Evolutionary conservation across 30 jellyfish, hydroid and myxozoan genomes (phyloP), one percentile per base, ranked within the genome.

Genomic region (Morbakka virulenta): DNA sequence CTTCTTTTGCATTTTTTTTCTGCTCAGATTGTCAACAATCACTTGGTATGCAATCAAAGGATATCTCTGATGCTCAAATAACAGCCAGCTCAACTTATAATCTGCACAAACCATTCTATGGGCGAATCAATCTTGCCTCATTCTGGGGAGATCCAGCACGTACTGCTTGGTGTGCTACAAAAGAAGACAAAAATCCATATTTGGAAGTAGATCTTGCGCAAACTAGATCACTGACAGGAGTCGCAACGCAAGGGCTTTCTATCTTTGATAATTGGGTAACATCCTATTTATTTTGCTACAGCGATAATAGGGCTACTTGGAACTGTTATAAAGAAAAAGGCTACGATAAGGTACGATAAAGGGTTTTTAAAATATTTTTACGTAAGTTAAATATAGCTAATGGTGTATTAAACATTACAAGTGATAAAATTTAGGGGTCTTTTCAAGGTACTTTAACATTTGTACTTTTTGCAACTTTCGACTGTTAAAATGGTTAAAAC

Each of bases 121-220:
- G 95, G 4, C 53, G 99, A 53, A 78, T 93, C 62, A 93, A 93
- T 51, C 89, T 93, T 6, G 96, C 96, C 68, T 87, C 96, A 9
- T 87, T 84, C 71, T 75, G 93, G 88, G 96, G 96, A 32, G 99
- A 93, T 73, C 99, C 99, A 30, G 99, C 99, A 6, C 88, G 99
- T 0, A 93, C 99, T 23, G 95, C 96, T 62, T 93, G 99, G 99
- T 93, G 99, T 80, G 99, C 97, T 14, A 79, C 49, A 25, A 86
- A 86, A 70, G 95, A 84, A 24, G 99, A 93, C 80, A 81, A 81
- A 57, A 93, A 64, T 57, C 99, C 99, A 50, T 86, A 80, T 76
- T 74, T 93, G 52, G 96, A 93, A 81, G 74, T 93, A 26, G 95
- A 93, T 41, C 84, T 93, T 34, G 87, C 88, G 21, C 95, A 82